Conservation (phyloP, 2,888 invertebrate species). For the Congeria kusceri region DNA sequence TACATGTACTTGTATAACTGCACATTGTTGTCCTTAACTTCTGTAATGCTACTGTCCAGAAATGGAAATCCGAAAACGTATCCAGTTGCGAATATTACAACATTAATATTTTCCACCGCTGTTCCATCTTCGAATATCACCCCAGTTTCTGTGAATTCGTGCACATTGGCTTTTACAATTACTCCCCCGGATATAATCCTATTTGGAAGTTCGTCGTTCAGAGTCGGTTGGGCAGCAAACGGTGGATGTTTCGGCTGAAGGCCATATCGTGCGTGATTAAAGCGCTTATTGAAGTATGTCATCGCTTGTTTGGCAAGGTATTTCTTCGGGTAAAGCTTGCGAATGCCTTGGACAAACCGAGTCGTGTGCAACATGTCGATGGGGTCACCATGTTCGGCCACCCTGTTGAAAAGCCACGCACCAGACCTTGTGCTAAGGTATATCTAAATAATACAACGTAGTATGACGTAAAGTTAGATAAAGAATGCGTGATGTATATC, state of each 20-base stretch:
- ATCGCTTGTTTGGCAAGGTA: not conserved
- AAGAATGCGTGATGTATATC: not conserved
- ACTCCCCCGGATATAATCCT: conserved; percentile 79
- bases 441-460: conserved; percentile 69
- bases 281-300: conserved; percentile 73
- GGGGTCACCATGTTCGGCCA: conserved; percentile 76
- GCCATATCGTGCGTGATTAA: conserved; percentile 84
- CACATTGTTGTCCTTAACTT: conserved; percentile 78
- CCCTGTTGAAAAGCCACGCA: conserved; percentile 85
- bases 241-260: conserved; percentile 83
- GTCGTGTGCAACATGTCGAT: conserved; percentile 70
- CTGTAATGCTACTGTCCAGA: conserved; percentile 77
- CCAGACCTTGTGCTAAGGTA: conserved; percentile 85
- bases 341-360: conserved; percentile 20
- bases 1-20: conserved; percentile 85
- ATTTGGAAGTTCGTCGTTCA: conserved; percentile 85
- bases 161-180: conserved; percentile 64
- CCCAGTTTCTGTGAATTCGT: conserved; percentile 74
- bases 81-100: conserved; percentile 83
- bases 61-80: conserved; percentile 86
- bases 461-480: not conserved
- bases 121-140: conserved; percentile 81
- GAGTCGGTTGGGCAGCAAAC: conserved; percentile 80
- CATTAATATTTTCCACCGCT: conserved; percentile 80
- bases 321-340: conserved; percentile 8